Conservation (phyloP, 2,888 invertebrate species). For the Venusia cambrica region DNA sequence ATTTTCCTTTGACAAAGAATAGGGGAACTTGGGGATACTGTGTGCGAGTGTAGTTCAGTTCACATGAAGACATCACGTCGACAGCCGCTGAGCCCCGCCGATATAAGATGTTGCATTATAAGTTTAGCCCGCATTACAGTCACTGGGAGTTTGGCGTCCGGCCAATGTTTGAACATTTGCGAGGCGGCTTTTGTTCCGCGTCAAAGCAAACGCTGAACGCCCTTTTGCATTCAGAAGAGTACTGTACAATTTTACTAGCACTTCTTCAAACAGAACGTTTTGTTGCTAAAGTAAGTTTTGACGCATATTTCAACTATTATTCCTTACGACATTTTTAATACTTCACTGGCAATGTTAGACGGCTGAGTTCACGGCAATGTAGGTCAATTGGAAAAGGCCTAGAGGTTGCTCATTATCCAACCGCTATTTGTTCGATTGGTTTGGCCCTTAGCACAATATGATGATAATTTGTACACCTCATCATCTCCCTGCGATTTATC, state of each 20-base stretch:
- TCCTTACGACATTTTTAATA: conserved; percentile 15
- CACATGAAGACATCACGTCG: conserved; percentile 32
- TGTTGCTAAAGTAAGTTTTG: conserved; percentile 37
- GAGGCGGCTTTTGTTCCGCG: conserved; percentile 45
- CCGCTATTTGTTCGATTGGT: too few species aligned
- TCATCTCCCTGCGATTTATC: too few species aligned
- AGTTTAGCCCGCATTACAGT: conserved; percentile 44
- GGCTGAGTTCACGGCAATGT: conserved; percentile 2
- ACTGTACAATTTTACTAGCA: conserved; percentile 46
- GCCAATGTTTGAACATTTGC: conserved; percentile 56
- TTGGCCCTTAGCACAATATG: too few species aligned
- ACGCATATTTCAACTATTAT: conserved; percentile 26
- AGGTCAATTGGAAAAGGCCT: conserved; percentile 5
- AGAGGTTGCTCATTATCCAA: too few species aligned
- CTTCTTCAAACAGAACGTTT: conserved; percentile 40
- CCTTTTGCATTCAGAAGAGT: conserved; percentile 48
- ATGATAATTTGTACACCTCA: too few species aligned
- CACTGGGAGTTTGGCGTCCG: conserved; percentile 46
- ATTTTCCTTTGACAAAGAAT: conserved; percentile 15
- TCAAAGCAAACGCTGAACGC: conserved; percentile 55
- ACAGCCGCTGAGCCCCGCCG: conserved; percentile 32
- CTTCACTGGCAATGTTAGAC: conserved; percentile 4
- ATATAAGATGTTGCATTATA: conserved; percentile 43
- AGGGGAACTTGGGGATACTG: conserved; percentile 5
- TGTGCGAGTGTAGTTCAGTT: not conserved